Conservation (phyloP, 2,888 invertebrate species). For the Scaptomyza caliginosa region DNA sequence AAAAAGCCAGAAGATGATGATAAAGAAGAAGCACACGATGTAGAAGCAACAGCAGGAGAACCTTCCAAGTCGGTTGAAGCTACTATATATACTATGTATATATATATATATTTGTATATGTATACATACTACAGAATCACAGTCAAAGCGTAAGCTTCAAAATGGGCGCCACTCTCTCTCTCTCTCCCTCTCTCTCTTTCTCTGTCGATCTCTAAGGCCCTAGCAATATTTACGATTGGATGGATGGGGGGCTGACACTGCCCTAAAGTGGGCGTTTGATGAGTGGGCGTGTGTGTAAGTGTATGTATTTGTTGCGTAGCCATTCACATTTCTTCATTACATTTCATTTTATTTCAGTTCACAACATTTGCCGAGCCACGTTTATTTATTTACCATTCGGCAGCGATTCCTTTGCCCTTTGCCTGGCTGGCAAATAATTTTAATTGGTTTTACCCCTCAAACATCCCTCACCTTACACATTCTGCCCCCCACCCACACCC, state of each 20-base stretch:
- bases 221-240: constrained; percentile 71
- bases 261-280: constrained; percentile 49
- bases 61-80: not conserved
- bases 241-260: constrained; percentile 35
- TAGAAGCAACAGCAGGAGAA: constrained; percentile 14
- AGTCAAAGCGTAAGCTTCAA: constrained; percentile 61
- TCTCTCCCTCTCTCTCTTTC: constrained; percentile 47
- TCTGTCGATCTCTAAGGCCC: constrained; percentile 72
- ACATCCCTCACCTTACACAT: not conserved
- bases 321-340: constrained; percentile 74
- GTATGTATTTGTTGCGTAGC: constrained; percentile 41
- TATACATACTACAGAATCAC: constrained; percentile 37
- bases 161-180: constrained; percentile 48
- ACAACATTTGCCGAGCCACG: constrained; percentile 53
- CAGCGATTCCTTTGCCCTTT: constrained; percentile 62
- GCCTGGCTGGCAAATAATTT: constrained; percentile 68
- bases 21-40: not conserved
- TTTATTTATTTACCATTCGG: constrained; percentile 74
- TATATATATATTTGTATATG: not conserved
- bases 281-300: constrained; percentile 12
- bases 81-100: not conserved
- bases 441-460: constrained; percentile 63
- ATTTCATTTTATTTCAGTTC: constrained; percentile 71
- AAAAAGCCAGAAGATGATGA: constrained; percentile 5
- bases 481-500: not conserved